A percentile compares a stretch with the other conserved stretches of the same genome.
phyloP scores from a whole-genome alignment of 2,888 invertebrate genomes.

The Nymphalis polychloros region DNA sequence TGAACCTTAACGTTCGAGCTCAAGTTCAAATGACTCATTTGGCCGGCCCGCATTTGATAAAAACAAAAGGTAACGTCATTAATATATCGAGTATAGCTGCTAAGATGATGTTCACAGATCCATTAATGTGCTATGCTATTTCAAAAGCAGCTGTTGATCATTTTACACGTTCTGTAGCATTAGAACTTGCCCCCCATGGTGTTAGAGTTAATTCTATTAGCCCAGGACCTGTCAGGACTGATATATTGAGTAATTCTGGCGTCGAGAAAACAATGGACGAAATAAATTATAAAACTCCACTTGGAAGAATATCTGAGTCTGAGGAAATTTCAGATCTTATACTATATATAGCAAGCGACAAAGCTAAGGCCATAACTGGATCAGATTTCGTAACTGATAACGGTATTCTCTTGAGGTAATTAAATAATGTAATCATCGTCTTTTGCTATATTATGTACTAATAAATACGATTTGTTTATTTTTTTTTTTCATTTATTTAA shows the following conservation, averaged over 20 bases:
- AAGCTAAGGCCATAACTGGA: slow-evolving; percentile 45
- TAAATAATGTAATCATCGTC: no score
- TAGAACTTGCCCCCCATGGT: slow-evolving; percentile 86
- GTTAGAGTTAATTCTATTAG: slow-evolving; percentile 83
- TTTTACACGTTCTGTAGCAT: slow-evolving; percentile 50
- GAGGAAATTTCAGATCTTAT: slow-evolving; percentile 46
- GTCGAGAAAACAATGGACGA: slow-evolving; percentile 57
- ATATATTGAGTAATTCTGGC: slow-evolving; percentile 62
- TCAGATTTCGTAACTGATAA: slow-evolving; percentile 41
- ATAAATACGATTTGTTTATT: no score
- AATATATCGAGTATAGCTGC: slow-evolving; percentile 89
- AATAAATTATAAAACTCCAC: slow-evolving; percentile 30
- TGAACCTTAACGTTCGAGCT: slow-evolving; percentile 45
- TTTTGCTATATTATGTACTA: no score
- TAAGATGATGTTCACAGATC: slow-evolving; percentile 47
- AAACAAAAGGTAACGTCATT: slow-evolving; percentile 84
- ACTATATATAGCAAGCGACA: slow-evolving; percentile 46
- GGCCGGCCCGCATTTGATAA: slow-evolving; percentile 44
- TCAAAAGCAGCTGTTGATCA: slow-evolving; percentile 51
- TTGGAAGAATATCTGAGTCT: slow-evolving; percentile 40
- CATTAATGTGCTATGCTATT: slow-evolving; percentile 69
- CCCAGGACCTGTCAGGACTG: slow-evolving; percentile 59
- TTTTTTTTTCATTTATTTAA: no score
- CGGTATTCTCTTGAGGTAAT: slow-evolving; percentile 23
- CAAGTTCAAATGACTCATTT: slow-evolving; percentile 42